Percentiles rank a stretch among this genome's conserved stretches.
Evolutionary conservation across 2,113 vertebrate species (phyloP).

Genomic region (Caranx ignobilis): DNA sequence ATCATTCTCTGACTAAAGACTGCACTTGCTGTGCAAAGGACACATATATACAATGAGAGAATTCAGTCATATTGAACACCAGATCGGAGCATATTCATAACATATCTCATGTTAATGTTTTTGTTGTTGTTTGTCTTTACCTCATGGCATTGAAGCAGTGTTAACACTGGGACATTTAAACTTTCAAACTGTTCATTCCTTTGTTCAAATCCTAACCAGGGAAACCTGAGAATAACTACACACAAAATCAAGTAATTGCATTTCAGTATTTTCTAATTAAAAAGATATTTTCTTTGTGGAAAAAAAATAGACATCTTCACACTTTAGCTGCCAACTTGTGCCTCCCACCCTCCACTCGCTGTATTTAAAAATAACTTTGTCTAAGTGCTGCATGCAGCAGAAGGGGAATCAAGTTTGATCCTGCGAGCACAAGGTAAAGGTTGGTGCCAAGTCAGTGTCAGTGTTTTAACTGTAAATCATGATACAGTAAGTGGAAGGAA

Average conservation of each 20-base stretch:
- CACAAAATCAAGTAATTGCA: not conserved
- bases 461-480: not conserved
- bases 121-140: too few relatives aligned
- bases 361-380: slow-evolving; percentile 4
- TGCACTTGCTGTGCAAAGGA: not conserved
- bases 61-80: too few relatives aligned
- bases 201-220: not conserved
- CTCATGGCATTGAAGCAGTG: not conserved
- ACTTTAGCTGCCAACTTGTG: not conserved
- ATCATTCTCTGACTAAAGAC: not conserved
- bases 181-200: not conserved
- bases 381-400: not conserved
- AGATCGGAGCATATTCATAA: too few relatives aligned
- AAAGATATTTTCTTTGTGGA: not conserved
- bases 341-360: not conserved
- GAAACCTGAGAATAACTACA: not conserved
- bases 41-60: not conserved
- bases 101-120: too few relatives aligned
- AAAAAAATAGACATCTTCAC: slow-evolving; percentile 1
- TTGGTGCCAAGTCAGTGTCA: not conserved
- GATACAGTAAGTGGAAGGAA: not conserved
- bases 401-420: not conserved
- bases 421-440: not conserved
- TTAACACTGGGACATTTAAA: not conserved
- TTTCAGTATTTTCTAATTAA: not conserved